Evolutionary conservation across 2,888 invertebrate genomes (phyloP), one percentile per base, ranked within the genome.

Genomic region (Rotaria sp.): DNA sequence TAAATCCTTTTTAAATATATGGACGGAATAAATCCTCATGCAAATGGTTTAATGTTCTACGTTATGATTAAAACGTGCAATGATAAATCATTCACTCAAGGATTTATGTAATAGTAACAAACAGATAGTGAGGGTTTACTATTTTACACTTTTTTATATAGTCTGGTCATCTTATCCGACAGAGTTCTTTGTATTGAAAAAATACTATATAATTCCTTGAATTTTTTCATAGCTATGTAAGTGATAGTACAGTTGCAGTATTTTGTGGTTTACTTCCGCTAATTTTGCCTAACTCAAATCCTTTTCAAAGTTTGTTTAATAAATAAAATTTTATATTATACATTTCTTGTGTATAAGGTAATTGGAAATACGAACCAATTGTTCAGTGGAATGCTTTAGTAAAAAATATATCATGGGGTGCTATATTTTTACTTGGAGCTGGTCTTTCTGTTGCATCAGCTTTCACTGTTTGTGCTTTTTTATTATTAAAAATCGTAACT

Each of bases 401-500:
- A 89, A 93, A 94, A 85, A 95, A 95, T 90, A 94, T 96, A 88
- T 96, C 96, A 10, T 96, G 96, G 96, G 95, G 95, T 74, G 93
- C 96, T 10, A 93, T 96, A 59, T 94, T 96, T 89, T 93, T 96
- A 85, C 92, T 96, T 84, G 91, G 91, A 45, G 67, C 84, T 21
- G 96, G 96, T 0, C 96, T 96, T 91, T 96, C 96, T 0, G 92
- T 96, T 86, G 96, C 96, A 0, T 94, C 94, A 87, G 96, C 95
- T 87, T 94, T 95, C 88, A 94, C 94, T 89, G 93, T 91, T 88
- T 67, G 85, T 84, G 38, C 30, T 57, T 13, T 41, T 48, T 45
- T 57, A 35, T n/a, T n/a, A 10, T 30, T 30, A 30, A 15, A n/a
- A 30, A 10, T n/a, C 15, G 10, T 3, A 59, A 15, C 3, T n/a